Evolutionary conservation across 2,888 invertebrate genomes (phyloP), one percentile per base, ranked within the genome.

Genomic region (Parelbella ahira): DNA sequence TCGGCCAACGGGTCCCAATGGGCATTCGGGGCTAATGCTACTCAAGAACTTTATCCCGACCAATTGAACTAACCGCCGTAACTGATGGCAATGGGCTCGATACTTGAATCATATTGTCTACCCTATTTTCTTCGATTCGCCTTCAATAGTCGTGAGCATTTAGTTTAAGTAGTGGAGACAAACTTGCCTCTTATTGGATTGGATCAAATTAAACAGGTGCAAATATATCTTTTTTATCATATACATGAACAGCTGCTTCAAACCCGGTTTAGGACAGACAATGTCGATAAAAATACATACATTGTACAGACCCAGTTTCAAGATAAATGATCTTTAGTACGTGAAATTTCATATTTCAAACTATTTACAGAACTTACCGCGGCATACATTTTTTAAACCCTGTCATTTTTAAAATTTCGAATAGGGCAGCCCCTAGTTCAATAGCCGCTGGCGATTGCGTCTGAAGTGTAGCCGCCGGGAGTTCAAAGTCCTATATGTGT

Each of bases 1-100:
- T 63, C 71, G 54, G 49, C 53, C 65, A 74, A 79, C 65, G 64
- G 64, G 65, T 56, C 70, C 75, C 71, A 54, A 56, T 55, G 72
- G 74, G 61, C 50, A 56, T 64, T 61, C 53, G 47, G 58, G 58
- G 53, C 54, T 64, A 63, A 66, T 58, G 53, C 44, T 37, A 37
- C 42, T 56, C 51, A 46, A 48, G 52, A 57, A 58, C 54, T 63
- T 63, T 55, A 60, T 56, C 56, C 54, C 45, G 46, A 52, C 51
- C 51, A 51, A 55, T 50, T 49, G 47, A 47, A 46, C 55, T 45
- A 37, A 44, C 44, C 44, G 39, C 44, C 44, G 39, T 30, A 37
- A 47, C 37, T 19, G 25, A 32, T 24, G 37, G 24, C 13, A 20
- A 34, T 34, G 27, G 34, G 27, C 4, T 10, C 19, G 27, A 21